Conservation (phyloP, 2,797 vertebrate species). For the Urocyon cinereoargenteus region DNA sequence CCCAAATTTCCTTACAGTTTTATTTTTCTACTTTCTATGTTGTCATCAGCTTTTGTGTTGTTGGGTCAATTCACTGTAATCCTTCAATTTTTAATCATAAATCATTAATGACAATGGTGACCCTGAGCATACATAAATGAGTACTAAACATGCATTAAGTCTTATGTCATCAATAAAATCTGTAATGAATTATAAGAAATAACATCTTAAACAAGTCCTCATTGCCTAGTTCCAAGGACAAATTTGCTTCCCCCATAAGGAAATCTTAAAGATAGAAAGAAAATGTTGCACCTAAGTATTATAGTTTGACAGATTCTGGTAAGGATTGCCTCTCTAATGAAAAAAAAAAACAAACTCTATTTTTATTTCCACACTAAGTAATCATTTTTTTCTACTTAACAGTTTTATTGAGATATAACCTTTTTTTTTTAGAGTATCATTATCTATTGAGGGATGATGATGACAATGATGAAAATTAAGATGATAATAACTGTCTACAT, state of each 20-base stretch:
- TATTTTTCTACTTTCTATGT: not conserved
- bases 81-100: conserved; percentile 36
- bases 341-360: not conserved
- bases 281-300: not conserved
- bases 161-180: not conserved
- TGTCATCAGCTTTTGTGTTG: not conserved
- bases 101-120: not conserved
- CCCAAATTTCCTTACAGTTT: not conserved
- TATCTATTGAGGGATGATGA: not conserved
- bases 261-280: not conserved
- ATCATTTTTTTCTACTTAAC: conserved; percentile 42
- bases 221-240: conserved; percentile 12
- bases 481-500: not conserved
- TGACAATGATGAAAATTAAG: not conserved
- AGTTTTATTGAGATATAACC: not conserved
- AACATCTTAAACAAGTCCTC: conserved; percentile 48
- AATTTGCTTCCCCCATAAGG: not conserved
- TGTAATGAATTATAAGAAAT: not conserved
- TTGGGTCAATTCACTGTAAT: not conserved
- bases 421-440: not conserved
- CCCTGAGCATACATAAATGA: not conserved
- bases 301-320: not conserved
- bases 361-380: conserved; percentile 11
- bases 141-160: not conserved
- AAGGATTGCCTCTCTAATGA: not conserved